Conservation (phyloP, 2,797 vertebrate species). For the Cuniculus paca region DNA sequence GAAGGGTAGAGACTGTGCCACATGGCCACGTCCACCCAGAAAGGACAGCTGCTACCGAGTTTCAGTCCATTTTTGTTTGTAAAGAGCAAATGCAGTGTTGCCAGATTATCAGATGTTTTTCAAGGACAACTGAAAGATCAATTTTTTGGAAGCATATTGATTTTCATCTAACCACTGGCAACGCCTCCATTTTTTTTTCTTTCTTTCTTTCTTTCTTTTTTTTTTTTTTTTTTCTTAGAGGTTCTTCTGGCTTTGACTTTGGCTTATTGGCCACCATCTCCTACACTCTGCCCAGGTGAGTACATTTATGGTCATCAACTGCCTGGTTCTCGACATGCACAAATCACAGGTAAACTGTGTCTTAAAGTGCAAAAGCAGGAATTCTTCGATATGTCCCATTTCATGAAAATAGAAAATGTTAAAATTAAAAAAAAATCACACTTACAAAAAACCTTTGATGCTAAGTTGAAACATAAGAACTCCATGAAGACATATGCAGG, state of each 20-base stretch:
- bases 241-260: not conserved
- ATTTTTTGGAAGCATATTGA: not conserved
- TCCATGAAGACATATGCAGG: slow-evolving; percentile 11
- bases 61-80: not conserved
- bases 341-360: not conserved
- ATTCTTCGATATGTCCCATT: not conserved
- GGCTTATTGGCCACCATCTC: not conserved
- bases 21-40: not conserved
- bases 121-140: not conserved
- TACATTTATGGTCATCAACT: not conserved
- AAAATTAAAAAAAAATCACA: not conserved
- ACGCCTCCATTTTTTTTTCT: not conserved
- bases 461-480: slow-evolving; percentile 44
- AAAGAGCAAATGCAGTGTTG: not conserved
- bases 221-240: slow-evolving; percentile 4
- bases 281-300: not conserved
- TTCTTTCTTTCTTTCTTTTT: no score
- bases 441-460: slow-evolving; percentile 53
- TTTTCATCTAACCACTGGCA: not conserved
- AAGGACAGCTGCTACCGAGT: not conserved
- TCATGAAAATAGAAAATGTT: slow-evolving; percentile 9
- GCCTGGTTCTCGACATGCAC: not conserved
- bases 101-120: not conserved
- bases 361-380: slow-evolving; percentile 9
- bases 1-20: not conserved